Base-by-base conservation (phyloP, 2,797 vertebrate genomes). In the Allenopithecus nigroviridis region DNA sequence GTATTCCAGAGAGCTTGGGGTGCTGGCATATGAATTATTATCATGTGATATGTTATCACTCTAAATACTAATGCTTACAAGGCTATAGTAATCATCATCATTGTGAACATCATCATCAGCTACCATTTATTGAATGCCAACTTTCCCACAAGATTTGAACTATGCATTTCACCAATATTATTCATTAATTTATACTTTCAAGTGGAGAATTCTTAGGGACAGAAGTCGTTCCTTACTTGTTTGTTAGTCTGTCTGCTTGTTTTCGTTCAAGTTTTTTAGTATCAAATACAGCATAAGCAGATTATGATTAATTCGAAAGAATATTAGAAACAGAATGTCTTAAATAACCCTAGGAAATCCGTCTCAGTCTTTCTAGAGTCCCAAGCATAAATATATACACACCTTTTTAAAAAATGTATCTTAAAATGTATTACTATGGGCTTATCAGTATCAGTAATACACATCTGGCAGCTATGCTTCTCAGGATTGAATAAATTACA, bases 401-500 rank as follows among this genome's bases (percentile, higher is more conserved):
- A 55, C 11, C 5, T 16, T 96, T 88, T 33, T 41, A 70, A 17
- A 64, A 68, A 68, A n/a, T 48, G 8, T 80, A 41, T 74, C 76
- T 93, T 86, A 72, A 95, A 78, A 81, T 85, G 24, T 70, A 13
- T 80, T 93, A 64, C 48, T 21, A 76, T 89, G 7, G 36, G 55
- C 33, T 4, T 80, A 91, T 91, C 61, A 96, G 17, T 91, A 76
- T 94, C 91, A 94, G 93, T 81, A 88, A 55, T 92, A 39, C 46
- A 36, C 36, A 4, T 72, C 83, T 93, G 12, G 30, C 26, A 88
- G 50, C 46, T 36, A 39, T 53, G 39, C 26, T 64, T 96, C 85
- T 79, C 74, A 91, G 46, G 48, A 95, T 80, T 91, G 74, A 78
- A 72, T 86, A 91, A n/a, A 92, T 91, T 89, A 8, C 80, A 80